A percentile compares a stretch with the other conserved stretches of the same genome.
These are phyloP conservation scores for Malacoctenus gilli DNA, from an alignment of 2,797 vertebrate species.

Conservation along the genomic window DNA sequence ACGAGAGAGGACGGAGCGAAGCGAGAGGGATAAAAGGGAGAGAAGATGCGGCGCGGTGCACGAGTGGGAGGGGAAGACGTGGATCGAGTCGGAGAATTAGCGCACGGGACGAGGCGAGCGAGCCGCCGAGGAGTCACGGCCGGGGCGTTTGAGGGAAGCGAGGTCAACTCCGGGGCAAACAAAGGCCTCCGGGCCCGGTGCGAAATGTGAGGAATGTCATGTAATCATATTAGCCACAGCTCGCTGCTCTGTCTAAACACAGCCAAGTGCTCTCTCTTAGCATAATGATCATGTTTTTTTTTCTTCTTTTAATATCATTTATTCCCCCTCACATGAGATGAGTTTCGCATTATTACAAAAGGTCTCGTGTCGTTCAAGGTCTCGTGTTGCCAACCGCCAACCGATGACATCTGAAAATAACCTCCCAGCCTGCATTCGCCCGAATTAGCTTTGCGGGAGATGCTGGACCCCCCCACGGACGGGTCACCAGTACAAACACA, in stretches of 20 bases:
- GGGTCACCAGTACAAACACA: too few species aligned
- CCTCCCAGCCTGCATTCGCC: too few species aligned
- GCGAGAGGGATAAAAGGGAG: conserved; percentile 64
- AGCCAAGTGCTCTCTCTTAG: conserved; percentile 37
- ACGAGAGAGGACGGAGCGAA: conserved; percentile 67
- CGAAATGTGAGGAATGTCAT: conserved; percentile 71
- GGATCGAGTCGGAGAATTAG: conserved; percentile 62
- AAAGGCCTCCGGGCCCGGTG: conserved; percentile 58
- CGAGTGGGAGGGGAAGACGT: conserved; percentile 49
- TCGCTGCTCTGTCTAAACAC: conserved; percentile 65
- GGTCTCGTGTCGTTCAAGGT: too few species aligned
- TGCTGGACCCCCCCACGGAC: too few species aligned
- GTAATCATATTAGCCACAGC: conserved; percentile 76
- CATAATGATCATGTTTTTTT: conserved; percentile 38
- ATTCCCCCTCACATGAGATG: neutral
- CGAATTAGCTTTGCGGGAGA: too few species aligned
- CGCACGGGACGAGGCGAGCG: conserved; percentile 41
- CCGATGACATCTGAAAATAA: too few species aligned
- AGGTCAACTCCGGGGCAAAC: conserved; percentile 68
- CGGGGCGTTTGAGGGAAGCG: conserved; percentile 57
- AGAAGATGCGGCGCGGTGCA: conserved; percentile 64
- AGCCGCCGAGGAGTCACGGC: conserved; percentile 62
- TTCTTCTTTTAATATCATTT: conserved; percentile 7
- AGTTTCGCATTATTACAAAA: too few species aligned
- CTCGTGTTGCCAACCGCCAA: too few species aligned